phyloP scores from a whole-genome alignment of 2,113 vertebrate species.

The Tauraco erythrolophus region DNA sequence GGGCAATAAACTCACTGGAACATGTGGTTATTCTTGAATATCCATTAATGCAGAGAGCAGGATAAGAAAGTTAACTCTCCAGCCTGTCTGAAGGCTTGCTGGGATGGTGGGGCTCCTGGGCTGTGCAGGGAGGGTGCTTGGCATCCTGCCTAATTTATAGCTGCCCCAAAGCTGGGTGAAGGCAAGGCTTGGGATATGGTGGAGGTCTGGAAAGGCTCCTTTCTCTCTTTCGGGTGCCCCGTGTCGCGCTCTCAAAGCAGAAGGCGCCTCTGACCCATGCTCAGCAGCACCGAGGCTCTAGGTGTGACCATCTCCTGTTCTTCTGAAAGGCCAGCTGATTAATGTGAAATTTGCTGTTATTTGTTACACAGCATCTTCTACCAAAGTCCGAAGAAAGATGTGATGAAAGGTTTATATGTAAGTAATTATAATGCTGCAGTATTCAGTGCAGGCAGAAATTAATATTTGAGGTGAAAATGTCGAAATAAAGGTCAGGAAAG shows the following conservation, averaged over 20 bases:
- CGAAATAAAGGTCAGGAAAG: constrained; percentile 72
- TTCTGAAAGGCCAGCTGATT: constrained; percentile 47
- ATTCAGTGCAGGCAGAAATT: constrained; percentile 52
- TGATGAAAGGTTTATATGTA: constrained; percentile 64
- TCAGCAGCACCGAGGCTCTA: not conserved
- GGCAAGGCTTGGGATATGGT: too few relatives aligned
- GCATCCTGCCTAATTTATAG: not conserved
- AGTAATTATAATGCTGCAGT: constrained; percentile 69
- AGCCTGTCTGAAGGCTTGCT: not conserved
- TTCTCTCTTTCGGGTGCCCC: not conserved
- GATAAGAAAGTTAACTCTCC: not conserved
- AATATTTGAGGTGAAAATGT: constrained; percentile 66
- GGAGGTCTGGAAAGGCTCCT: not conserved
- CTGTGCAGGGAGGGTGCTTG: not conserved
- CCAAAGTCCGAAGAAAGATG: constrained; percentile 65
- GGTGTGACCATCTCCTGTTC: not conserved
- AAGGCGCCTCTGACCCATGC: not conserved
- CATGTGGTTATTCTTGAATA: not conserved
- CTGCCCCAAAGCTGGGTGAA: not conserved
- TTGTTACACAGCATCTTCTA: constrained; percentile 52
- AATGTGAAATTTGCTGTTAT: constrained; percentile 43
- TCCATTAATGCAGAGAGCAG: not conserved
- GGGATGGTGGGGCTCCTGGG: not conserved
- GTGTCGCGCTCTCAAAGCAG: not conserved
- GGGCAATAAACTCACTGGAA: not conserved